phyloP scores from a whole-genome alignment of 2,797 vertebrate species.

The Remorina albescens region DNA sequence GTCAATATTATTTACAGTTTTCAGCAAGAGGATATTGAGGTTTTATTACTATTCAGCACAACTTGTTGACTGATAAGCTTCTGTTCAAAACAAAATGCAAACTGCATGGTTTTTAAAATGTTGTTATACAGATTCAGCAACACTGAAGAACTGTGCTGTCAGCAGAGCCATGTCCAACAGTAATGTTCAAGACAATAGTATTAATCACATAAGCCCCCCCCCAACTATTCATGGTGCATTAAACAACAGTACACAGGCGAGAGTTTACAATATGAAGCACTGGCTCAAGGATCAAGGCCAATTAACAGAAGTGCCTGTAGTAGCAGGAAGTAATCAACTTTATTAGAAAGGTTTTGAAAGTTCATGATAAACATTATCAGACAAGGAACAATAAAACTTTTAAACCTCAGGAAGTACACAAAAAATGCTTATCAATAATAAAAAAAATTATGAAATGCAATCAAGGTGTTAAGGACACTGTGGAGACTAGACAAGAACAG shows the following conservation, averaged over 20 bases:
- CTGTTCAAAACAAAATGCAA: slow-evolving; percentile 54
- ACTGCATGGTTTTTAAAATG: slow-evolving; percentile 43
- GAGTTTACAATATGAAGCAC: background rate
- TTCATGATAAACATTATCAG: background rate
- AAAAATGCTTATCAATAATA: slow-evolving; percentile 6
- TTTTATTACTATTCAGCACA: slow-evolving; percentile 56
- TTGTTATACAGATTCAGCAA: slow-evolving; percentile 44
- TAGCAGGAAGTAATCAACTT: slow-evolving; percentile 5
- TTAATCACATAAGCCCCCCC: slow-evolving; percentile 32
- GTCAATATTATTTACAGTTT: slow-evolving; percentile 35
- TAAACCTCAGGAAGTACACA: background rate
- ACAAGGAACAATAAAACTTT: background rate
- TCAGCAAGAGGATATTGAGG: slow-evolving; percentile 23
- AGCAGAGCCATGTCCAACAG: slow-evolving; percentile 39
- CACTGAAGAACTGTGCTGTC: slow-evolving; percentile 42
- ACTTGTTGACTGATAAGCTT: slow-evolving; percentile 51
- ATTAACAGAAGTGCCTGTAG: slow-evolving; percentile 13
- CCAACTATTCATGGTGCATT: slow-evolving; percentile 2
- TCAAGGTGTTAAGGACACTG: slow-evolving; percentile 7
- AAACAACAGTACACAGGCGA: slow-evolving; percentile 2
- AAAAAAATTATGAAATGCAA: background rate
- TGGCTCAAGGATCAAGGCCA: background rate
- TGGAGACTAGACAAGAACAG: slow-evolving; percentile 2
- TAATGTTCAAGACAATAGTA: slow-evolving; percentile 38
- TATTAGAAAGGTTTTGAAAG: slow-evolving; percentile 6